These are phyloP conservation scores for Hermaeophaga mercurialis DNA, from an alignment of 2,888 invertebrate genomes.

Conservation along the genomic window DNA sequence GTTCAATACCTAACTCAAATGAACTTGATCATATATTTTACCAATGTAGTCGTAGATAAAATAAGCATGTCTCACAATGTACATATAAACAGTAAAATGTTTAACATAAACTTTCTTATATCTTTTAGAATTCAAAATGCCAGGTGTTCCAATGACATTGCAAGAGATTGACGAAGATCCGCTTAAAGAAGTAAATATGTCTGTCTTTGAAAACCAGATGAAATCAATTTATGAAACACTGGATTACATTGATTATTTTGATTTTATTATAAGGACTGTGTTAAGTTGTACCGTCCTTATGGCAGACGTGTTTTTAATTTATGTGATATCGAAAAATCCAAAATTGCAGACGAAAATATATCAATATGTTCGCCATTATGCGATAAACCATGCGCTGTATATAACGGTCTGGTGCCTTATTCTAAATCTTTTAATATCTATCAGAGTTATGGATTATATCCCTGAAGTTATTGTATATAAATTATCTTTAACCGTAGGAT, in stretches of 20 bases:
- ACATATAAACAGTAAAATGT: too few relatives aligned
- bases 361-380: conserved; percentile 8
- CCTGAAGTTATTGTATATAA: not conserved
- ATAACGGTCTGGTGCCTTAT: not conserved
- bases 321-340: too few relatives aligned
- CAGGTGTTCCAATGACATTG: not conserved
- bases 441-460: not conserved
- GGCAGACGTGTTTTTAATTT: not conserved
- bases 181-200: not conserved
- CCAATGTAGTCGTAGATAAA: too few relatives aligned
- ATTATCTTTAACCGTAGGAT: not conserved
- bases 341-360: conserved; percentile 13
- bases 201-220: conserved; percentile 19
- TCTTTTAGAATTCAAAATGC: not conserved
- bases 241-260: not conserved
- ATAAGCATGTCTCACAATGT: too few relatives aligned
- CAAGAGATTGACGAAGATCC: not conserved
- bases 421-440: not conserved
- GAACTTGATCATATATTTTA: too few relatives aligned
- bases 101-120: too few relatives aligned
- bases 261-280: not conserved
- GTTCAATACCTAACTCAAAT: too few relatives aligned
- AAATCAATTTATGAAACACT: not conserved
- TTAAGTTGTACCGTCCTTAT: not conserved
- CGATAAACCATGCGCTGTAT: conserved; percentile 3